A percentile compares a stretch with the other conserved stretches of the same genome.
Conservation (phyloP, 2,888 invertebrate species). For the Trachelus troglodyta region DNA sequence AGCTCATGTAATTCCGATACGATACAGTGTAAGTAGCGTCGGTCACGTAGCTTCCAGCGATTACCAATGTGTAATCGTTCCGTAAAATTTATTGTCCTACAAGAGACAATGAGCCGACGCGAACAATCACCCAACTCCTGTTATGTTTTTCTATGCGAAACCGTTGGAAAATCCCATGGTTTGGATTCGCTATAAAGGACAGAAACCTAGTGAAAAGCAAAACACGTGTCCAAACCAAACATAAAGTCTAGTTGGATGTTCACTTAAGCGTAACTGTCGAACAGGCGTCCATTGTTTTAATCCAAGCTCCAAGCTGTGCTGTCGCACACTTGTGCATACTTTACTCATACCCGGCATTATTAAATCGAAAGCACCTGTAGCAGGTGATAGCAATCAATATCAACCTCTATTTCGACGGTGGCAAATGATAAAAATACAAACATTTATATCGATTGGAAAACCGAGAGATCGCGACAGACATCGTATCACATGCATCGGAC, state of each 20-base stretch:
- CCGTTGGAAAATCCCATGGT: neutral
- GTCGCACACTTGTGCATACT: neutral
- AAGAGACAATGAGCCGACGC: neutral
- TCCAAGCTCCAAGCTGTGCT: neutral
- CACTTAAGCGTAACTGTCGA: neutral
- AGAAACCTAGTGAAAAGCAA: neutral
- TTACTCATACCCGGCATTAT: slow-evolving; percentile 33
- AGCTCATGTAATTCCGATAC: neutral
- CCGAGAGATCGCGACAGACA: neutral
- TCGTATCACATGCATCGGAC: neutral
- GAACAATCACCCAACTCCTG: neutral
- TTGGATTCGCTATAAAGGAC: neutral
- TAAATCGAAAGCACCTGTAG: slow-evolving; percentile 58
- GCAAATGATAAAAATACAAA: neutral
- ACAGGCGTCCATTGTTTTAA: slow-evolving; percentile 2
- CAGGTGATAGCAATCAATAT: slow-evolving; percentile 39
- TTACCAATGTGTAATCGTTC: neutral
- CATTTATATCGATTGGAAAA: neutral
- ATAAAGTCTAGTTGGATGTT: neutral
- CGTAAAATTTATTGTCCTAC: neutral
- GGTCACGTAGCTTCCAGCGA: neutral
- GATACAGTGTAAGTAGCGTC: neutral
- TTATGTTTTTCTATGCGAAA: neutral
- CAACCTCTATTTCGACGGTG: neutral
- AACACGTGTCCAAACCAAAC: neutral